Evolutionary conservation across 92 coral and sea anemone species (phyloP).

Genomic region (Porites divaricata): DNA sequence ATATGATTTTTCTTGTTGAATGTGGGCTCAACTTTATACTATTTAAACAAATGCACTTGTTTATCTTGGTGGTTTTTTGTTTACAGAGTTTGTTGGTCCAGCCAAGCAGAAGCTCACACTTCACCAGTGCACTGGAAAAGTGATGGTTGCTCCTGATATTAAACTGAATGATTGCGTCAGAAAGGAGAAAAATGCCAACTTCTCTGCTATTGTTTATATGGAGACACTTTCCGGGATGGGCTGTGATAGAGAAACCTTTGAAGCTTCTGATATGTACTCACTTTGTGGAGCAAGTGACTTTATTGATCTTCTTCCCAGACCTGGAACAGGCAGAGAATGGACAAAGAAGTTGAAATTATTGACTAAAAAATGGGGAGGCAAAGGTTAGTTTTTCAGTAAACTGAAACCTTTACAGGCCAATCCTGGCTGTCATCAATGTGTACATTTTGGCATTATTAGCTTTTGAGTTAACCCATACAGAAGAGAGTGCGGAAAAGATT

Average conservation of each 20-base stretch:
- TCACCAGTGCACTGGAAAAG: slow-evolving; percentile 79
- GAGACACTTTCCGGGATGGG: slow-evolving; percentile 72
- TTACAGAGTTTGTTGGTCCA: slow-evolving; percentile 70
- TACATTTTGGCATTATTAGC: too few relatives aligned
- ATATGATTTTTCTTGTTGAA: too few relatives aligned
- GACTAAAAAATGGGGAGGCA: slow-evolving; percentile 14
- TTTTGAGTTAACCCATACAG: too few relatives aligned
- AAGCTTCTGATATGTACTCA: slow-evolving; percentile 82
- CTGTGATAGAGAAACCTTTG: slow-evolving; percentile 89
- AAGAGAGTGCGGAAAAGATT: too few relatives aligned
- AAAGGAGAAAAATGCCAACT: slow-evolving; percentile 61
- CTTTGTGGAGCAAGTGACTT: slow-evolving; percentile 85
- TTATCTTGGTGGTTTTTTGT: not conserved
- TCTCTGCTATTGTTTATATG: slow-evolving; percentile 74
- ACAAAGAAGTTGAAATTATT: slow-evolving; percentile 46
- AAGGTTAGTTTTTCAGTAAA: slow-evolving; percentile 46
- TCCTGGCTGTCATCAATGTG: too few relatives aligned
- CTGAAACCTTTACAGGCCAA: too few relatives aligned
- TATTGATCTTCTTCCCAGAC: slow-evolving; percentile 82
- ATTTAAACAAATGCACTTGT: not conserved
- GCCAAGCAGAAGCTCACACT: slow-evolving; percentile 49
- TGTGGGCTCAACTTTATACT: too few relatives aligned
- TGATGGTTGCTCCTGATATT: slow-evolving; percentile 68
- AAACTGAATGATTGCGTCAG: slow-evolving; percentile 73
- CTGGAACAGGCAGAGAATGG: slow-evolving; percentile 80